A percentile compares a stretch with the other conserved stretches of the same genome.
Evolutionary conservation across 1,140 invertebrate species (phyloP).

Genomic region (Apis cerana): DNA sequence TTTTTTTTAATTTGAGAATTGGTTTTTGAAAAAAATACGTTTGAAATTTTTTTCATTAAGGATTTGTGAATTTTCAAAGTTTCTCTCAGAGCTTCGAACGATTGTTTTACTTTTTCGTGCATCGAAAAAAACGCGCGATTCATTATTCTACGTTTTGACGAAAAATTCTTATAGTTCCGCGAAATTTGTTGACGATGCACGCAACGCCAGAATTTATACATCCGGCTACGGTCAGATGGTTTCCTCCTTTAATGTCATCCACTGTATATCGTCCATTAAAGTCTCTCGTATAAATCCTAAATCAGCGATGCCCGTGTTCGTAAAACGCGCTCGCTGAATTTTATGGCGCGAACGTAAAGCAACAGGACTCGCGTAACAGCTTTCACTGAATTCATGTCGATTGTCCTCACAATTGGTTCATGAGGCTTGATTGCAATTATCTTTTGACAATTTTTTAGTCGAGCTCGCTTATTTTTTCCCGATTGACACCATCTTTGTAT

Average conservation of each 20-base stretch:
- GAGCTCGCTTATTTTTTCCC: not conserved
- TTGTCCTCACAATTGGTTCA: slow-evolving; percentile 63
- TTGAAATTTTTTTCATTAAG: too few relatives aligned
- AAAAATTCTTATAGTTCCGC: slow-evolving; percentile 24
- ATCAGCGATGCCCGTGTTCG: slow-evolving; percentile 66
- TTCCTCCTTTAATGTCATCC: slow-evolving; percentile 64
- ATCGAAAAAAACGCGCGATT: not conserved
- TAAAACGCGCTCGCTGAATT: slow-evolving; percentile 67
- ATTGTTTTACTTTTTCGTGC: too few relatives aligned
- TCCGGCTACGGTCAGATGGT: slow-evolving; percentile 64
- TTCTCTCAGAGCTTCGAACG: too few relatives aligned
- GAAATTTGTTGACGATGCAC: slow-evolving; percentile 40
- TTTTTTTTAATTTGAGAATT: too few relatives aligned
- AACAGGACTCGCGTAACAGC: slow-evolving; percentile 55
- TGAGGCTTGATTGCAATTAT: slow-evolving; percentile 41
- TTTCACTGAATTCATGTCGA: slow-evolving; percentile 54
- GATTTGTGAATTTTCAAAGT: not conserved
- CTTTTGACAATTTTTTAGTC: not conserved
- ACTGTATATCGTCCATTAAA: slow-evolving; percentile 67
- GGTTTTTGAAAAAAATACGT: too few relatives aligned
- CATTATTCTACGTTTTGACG: not conserved
- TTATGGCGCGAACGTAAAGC: slow-evolving; percentile 66
- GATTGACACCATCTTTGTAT: too few relatives aligned
- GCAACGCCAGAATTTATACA: slow-evolving; percentile 66
- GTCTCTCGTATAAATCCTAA: slow-evolving; percentile 71